phyloP scores from a whole-genome alignment of 2,797 vertebrate species.

The Chanos chanos region DNA sequence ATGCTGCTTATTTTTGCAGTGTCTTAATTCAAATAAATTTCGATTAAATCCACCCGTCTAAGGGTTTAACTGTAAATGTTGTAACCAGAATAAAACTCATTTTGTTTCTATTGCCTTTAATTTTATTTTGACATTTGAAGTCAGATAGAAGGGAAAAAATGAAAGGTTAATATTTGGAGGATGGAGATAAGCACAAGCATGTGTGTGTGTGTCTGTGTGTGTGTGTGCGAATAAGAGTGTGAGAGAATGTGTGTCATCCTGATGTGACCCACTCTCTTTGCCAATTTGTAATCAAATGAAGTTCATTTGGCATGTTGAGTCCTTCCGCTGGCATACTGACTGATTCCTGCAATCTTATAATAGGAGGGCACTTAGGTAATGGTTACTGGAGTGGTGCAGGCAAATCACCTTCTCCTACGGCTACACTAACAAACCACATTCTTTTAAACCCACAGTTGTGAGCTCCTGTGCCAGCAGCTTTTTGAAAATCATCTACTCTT shows the following conservation, averaged over 20 bases:
- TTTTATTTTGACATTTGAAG: conserved; percentile 42
- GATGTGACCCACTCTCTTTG: conserved; percentile 9
- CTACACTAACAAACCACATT: conserved; percentile 12
- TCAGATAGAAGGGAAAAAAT: conserved; percentile 1
- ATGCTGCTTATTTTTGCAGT: too few species aligned
- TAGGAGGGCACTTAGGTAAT: not conserved
- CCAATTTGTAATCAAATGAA: conserved; percentile 14
- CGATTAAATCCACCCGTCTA: too few species aligned
- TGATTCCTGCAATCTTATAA: not conserved
- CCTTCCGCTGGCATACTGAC: conserved; percentile 14
- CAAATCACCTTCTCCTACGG: conserved; percentile 12
- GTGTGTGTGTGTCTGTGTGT: not conserved
- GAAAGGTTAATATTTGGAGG: conserved; percentile 21
- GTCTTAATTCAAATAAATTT: too few species aligned
- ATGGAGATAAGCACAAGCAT: not conserved
- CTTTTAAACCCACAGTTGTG: conserved; percentile 37
- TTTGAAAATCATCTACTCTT: conserved; percentile 49
- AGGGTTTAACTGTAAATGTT: conserved; percentile 16
- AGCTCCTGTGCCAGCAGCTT: conserved; percentile 34
- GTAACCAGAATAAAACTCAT: conserved; percentile 8
- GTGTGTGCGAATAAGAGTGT: not conserved
- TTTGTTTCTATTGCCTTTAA: conserved; percentile 19
- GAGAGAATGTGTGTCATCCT: not conserved
- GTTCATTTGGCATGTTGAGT: conserved; percentile 21
- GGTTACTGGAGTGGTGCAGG: conserved; percentile 18